These are phyloP conservation scores for Phymorhynchus buccinoides DNA, from an alignment of 1,140 invertebrate species.

Conservation along the genomic window DNA sequence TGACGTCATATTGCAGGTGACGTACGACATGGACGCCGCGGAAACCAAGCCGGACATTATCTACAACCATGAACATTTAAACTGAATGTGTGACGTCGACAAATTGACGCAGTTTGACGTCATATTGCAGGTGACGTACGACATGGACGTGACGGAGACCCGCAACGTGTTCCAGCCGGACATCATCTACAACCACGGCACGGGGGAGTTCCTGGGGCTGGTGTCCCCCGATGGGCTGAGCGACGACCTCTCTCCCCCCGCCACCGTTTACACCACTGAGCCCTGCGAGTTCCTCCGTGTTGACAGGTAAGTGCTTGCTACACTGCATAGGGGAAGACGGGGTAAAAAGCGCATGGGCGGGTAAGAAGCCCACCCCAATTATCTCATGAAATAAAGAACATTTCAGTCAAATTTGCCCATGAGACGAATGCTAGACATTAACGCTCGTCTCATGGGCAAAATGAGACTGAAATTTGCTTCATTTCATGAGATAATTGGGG, in stretches of 20 bases:
- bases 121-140: conserved; percentile 62
- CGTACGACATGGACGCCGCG: conserved; percentile 58
- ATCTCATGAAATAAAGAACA: no score
- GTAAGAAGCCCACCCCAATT: no score
- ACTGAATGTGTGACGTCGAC: no score
- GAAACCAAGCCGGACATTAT: conserved; percentile 64
- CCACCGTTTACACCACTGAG: conserved; percentile 61
- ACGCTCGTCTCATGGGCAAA: no score
- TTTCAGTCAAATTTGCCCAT: no score
- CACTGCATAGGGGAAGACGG: no score
- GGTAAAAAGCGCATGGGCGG: no score
- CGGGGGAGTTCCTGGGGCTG: conserved; percentile 65
- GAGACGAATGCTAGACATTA: no score
- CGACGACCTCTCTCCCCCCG: conserved; percentile 63
- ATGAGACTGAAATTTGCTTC: no score
- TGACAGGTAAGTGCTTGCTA: conserved; percentile 41
- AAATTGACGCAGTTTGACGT: no score
- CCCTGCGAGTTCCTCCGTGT: conserved; percentile 59
- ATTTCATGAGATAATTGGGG: no score
- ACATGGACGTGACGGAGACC: conserved; percentile 52
- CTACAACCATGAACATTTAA: conserved; percentile 67
- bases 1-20: conserved; percentile 53
- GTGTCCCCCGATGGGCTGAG: conserved; percentile 59
- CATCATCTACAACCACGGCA: conserved; percentile 67
- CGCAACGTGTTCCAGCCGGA: conserved; percentile 63